Evolutionary conservation across 1,140 invertebrate genomes (phyloP).

Genomic region (Aradophagus sp.): DNA sequence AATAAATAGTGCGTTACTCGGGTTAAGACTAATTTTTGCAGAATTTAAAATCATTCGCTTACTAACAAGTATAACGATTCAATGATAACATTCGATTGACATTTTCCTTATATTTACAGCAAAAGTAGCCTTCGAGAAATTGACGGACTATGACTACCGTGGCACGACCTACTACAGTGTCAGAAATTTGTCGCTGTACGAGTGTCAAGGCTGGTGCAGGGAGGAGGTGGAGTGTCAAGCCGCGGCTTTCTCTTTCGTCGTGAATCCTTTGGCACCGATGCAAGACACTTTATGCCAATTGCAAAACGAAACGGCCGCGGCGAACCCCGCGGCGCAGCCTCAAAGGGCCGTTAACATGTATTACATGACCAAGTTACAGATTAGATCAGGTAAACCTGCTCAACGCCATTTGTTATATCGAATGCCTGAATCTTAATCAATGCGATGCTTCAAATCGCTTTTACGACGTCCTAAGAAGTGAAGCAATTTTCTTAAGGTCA

Average conservation of each 20-base stretch:
- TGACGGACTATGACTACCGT: conserved; percentile 92
- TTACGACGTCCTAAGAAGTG: conserved; percentile 1
- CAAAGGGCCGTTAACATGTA: conserved; percentile 92
- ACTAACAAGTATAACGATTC: too few species aligned
- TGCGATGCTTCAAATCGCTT: conserved; percentile 20
- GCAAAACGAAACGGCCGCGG: conserved; percentile 92
- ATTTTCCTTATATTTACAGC: conserved; percentile 73
- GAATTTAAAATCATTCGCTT: too few species aligned
- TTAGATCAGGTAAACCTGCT: conserved; percentile 82
- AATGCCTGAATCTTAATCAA: conserved; percentile 38
- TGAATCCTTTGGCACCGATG: conserved; percentile 91
- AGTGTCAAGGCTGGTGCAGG: conserved; percentile 95
- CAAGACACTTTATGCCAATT: conserved; percentile 94
- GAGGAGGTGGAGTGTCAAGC: conserved; percentile 93
- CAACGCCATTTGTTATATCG: conserved; percentile 23
- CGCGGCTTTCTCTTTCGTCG: conserved; percentile 92
- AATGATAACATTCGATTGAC: neutral
- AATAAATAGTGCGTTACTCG: too few species aligned
- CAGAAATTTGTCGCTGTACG: conserved; percentile 92
- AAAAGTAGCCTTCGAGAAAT: conserved; percentile 92
- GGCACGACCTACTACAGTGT: conserved; percentile 94
- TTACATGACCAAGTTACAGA: conserved; percentile 95
- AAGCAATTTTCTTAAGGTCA: too few species aligned
- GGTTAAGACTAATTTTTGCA: too few species aligned
- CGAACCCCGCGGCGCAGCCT: conserved; percentile 88